Base-by-base conservation (phyloP, 2,888 invertebrate species). In the Litoditis marina region DNA sequence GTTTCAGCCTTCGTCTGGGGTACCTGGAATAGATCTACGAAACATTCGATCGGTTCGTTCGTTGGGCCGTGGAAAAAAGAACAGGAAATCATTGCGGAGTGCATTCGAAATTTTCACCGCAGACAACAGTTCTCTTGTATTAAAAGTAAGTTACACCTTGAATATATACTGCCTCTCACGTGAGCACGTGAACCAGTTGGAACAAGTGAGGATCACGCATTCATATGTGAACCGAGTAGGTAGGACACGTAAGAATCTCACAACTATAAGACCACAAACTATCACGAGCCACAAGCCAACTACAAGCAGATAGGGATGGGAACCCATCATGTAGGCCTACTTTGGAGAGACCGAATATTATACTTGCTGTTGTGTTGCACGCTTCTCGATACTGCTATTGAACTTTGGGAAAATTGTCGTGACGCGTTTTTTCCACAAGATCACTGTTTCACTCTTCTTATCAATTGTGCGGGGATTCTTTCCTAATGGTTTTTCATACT, bases 1-100 rank as follows among this genome's bases (percentile, higher is more conserved):
- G 28, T 3, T 25, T 49, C 32, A 19, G 22, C 57, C 8, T 32
- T 22, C 47, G 55, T 4, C n/a, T n/a, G n/a, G n/a, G n/a, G 56
- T 71, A 25, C 75, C 74, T 19, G 56, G 73, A 7, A 91, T 94
- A 75, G 92, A 93, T 84, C 89, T 94, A 19, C 91, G 92, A 84
- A 92, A 92, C 85, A 93, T 94, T 71, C 89, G 92, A 16, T 92
- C 92, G 39, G 94, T 94, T n/a, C 91, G 93, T 82, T 93, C 94
- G 13, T 90, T 92, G 0, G 87, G 92, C 54, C 91, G 82, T 32
- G 82, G 92, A 58, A 91, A 92, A 11, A 84, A 84, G 50, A 88
- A 93, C 58, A 65, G 81, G 28, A 81, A 80, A 56, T 92, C 92
- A 85, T 92, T 94, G 78, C 93, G 94, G 27, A 92, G 92, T 84